These are phyloP conservation scores for Tyrophagus putrescentiae DNA, from an alignment of 1,140 invertebrate species.

Conservation along the genomic window DNA sequence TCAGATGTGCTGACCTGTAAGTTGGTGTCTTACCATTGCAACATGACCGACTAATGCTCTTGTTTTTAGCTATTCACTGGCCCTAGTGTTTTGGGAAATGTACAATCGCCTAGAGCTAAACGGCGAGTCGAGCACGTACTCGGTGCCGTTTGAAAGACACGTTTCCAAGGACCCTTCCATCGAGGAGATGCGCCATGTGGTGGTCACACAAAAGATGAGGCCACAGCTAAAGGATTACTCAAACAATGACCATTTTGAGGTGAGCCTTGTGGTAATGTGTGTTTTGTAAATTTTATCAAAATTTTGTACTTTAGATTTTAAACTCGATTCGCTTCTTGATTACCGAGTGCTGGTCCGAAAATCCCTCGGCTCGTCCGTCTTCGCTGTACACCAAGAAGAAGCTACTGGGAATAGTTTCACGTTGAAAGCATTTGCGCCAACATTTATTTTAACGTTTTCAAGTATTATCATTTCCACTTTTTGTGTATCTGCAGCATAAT, in stretches of 20 bases:
- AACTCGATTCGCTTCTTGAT: constrained; percentile 43
- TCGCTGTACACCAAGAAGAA: constrained; percentile 87
- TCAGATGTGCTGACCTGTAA: constrained; percentile 74
- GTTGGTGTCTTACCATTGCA: not conserved
- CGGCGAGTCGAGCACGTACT: constrained; percentile 67
- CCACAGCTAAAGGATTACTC: constrained; percentile 50
- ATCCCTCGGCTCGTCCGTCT: constrained; percentile 77
- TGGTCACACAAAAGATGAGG: constrained; percentile 62
- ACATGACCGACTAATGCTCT: not conserved
- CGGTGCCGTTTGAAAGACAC: constrained; percentile 79
- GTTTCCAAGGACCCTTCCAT: constrained; percentile 80
- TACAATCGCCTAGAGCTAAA: constrained; percentile 41
- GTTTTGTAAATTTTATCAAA: constrained; percentile 34
- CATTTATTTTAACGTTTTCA: too few species aligned
- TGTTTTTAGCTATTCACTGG: constrained; percentile 57
- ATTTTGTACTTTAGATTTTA: constrained; percentile 58
- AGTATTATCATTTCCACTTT: too few species aligned
- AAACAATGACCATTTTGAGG: not conserved
- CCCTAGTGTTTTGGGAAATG: constrained; percentile 87
- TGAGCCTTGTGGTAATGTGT: not conserved
- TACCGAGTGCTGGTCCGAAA: constrained; percentile 93
- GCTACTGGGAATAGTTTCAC: too few species aligned
- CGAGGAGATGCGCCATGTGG: constrained; percentile 81
- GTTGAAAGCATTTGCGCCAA: too few species aligned
- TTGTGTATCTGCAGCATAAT: too few species aligned